A percentile compares a stretch with the other conserved stretches of the same genome.
Evolutionary conservation across 2,888 invertebrate species (phyloP).

Genomic region (Trichopoda pennipes): DNA sequence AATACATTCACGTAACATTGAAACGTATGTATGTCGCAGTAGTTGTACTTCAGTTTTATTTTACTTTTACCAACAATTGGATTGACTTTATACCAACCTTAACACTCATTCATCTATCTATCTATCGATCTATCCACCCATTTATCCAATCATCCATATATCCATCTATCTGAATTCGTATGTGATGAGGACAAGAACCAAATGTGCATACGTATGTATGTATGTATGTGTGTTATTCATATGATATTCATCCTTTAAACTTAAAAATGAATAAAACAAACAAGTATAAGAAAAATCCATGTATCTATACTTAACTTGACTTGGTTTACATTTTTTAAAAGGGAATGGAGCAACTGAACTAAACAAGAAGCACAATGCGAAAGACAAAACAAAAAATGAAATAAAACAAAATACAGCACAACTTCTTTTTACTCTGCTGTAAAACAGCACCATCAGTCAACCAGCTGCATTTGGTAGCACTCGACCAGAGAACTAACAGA

Average conservation of each 20-base stretch:
- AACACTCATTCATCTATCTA: slow-evolving; percentile 26
- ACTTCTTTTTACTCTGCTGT: slow-evolving; percentile 17
- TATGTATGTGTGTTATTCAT: background rate
- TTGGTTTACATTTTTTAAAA: slow-evolving; percentile 62
- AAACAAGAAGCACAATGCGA: slow-evolving; percentile 25
- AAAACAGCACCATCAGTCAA: slow-evolving; percentile 28
- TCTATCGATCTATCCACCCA: slow-evolving; percentile 28
- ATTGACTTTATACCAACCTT: slow-evolving; percentile 55
- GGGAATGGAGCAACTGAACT: slow-evolving; percentile 37
- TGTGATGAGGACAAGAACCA: slow-evolving; percentile 34
- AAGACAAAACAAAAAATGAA: slow-evolving; percentile 26
- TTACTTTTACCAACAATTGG: slow-evolving; percentile 50
- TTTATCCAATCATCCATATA: slow-evolving; percentile 15
- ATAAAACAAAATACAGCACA: slow-evolving; percentile 3
- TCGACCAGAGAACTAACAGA: slow-evolving; percentile 36
- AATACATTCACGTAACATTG: slow-evolving; percentile 51
- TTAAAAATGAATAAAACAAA: slow-evolving; percentile 36
- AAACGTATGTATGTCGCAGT: slow-evolving; percentile 52
- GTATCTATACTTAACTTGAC: slow-evolving; percentile 56
- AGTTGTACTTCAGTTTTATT: slow-evolving; percentile 47
- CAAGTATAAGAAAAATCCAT: slow-evolving; percentile 22
- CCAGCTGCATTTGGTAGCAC: slow-evolving; percentile 55
- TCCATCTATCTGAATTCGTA: slow-evolving; percentile 12
- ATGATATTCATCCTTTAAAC: slow-evolving; percentile 38
- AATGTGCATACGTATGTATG: background rate